phyloP scores from a whole-genome alignment of 37 sponge, comb jelly and placozoan genomes.

The Haliclona indistincta region DNA sequence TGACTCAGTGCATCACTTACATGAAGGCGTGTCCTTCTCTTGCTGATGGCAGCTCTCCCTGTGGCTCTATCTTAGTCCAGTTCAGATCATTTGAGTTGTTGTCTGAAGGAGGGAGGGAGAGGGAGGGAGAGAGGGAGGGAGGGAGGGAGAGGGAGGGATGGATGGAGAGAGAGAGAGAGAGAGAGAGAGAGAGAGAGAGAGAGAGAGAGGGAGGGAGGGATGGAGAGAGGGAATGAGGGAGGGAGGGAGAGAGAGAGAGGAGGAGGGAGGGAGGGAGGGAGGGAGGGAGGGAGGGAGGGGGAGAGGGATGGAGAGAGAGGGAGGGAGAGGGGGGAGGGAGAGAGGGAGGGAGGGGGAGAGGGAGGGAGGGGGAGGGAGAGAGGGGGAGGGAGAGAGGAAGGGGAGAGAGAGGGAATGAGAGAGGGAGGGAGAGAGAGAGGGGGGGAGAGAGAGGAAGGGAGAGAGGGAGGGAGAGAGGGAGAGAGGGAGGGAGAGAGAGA shows the following conservation, averaged over 20 bases:
- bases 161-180: too few relatives aligned
- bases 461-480: slow-evolving; percentile 5
- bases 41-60: slow-evolving; percentile 48
- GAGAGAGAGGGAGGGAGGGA: slow-evolving; percentile 31
- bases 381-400: too few relatives aligned
- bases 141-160: slow-evolving; percentile 25
- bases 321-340: slow-evolving; percentile 24
- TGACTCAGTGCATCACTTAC: slow-evolving; percentile 22
- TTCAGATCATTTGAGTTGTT: neutral
- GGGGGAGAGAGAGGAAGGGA: neutral
- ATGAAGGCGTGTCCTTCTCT: slow-evolving; percentile 56
- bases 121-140: neutral
- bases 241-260: slow-evolving; percentile 27
- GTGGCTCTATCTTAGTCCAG: slow-evolving; percentile 54
- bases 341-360: slow-evolving; percentile 27
- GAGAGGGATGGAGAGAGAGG: too few relatives aligned
- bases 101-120: neutral
- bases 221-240: slow-evolving; percentile 19
- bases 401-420: neutral
- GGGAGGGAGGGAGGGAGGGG: slow-evolving; percentile 20
- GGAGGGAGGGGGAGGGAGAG: slow-evolving; percentile 19
- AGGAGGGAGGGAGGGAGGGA: slow-evolving; percentile 22
- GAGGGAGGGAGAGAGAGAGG: neutral
- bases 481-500: too few relatives aligned
- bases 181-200: slow-evolving; percentile 17